These are phyloP conservation scores for Bicyclus anynana DNA, from an alignment of 1,140 invertebrate genomes.

Conservation along the genomic window DNA sequence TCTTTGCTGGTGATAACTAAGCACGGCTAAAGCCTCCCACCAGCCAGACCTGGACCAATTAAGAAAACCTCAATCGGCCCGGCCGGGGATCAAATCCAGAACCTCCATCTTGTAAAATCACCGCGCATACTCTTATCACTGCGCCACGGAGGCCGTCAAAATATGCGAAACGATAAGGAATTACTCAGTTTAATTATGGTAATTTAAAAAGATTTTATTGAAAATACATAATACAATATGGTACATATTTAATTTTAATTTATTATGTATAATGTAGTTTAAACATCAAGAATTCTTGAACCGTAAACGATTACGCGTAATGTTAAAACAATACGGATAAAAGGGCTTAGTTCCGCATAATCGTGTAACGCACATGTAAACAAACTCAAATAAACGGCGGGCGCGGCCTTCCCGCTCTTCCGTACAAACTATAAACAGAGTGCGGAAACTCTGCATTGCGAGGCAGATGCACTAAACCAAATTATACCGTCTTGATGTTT, in stretches of 20 bases:
- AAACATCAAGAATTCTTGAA: not conserved
- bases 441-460: constrained; percentile 44
- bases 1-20: too few relatives aligned
- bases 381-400: constrained; percentile 38
- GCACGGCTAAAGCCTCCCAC: too few relatives aligned
- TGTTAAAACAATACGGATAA: constrained; percentile 12
- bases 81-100: too few relatives aligned
- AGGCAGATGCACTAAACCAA: constrained; percentile 11
- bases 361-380: constrained; percentile 22
- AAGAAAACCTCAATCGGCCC: too few relatives aligned
- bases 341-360: constrained; percentile 26
- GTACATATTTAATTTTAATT: not conserved
- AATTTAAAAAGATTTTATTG: too few relatives aligned
- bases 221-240: too few relatives aligned
- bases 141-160: too few relatives aligned
- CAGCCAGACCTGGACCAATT: too few relatives aligned
- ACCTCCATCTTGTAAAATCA: too few relatives aligned
- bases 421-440: constrained; percentile 61
- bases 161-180: too few relatives aligned
- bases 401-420: constrained; percentile 58
- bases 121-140: too few relatives aligned
- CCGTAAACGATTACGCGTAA: not conserved
- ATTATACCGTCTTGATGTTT: constrained; percentile 7
- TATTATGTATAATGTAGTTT: not conserved
- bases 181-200: too few relatives aligned